These are phyloP conservation scores for Notodonta ziczac DNA, from an alignment of 2,888 invertebrate genomes.

Conservation along the genomic window DNA sequence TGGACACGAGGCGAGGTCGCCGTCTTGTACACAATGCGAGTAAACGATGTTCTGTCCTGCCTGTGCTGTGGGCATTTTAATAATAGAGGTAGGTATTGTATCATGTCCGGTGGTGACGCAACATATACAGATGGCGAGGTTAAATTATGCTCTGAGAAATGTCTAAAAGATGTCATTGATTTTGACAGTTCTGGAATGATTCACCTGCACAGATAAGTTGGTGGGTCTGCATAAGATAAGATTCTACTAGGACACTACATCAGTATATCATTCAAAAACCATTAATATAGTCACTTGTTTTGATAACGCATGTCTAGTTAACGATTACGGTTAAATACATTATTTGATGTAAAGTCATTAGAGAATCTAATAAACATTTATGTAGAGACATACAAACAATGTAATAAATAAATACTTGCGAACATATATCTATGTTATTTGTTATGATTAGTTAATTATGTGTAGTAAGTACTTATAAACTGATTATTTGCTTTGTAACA, in stretches of 20 bases:
- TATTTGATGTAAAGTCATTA: not conserved
- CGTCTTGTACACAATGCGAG: conserved; percentile 43
- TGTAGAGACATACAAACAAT: not conserved
- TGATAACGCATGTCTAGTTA: not conserved
- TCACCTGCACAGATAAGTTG: not conserved
- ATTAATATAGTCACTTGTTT: not conserved
- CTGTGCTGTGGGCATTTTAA: conserved; percentile 47
- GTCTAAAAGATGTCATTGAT: not conserved
- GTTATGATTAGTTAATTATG: not conserved
- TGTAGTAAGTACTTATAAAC: not conserved
- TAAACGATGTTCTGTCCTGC: conserved; percentile 45
- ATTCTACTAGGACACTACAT: not conserved
- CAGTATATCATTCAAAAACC: not conserved
- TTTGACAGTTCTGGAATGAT: no score
- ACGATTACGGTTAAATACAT: not conserved
- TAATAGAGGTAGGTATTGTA: conserved; percentile 51
- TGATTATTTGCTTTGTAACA: conserved; percentile 1
- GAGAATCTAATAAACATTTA: not conserved
- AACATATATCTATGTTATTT: not conserved
- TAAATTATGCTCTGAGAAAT: conserved; percentile 15
- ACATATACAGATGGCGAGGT: conserved; percentile 44
- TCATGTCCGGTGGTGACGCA: conserved; percentile 52
- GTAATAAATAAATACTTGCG: not conserved
- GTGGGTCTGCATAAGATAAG: not conserved
- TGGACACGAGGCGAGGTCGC: conserved; percentile 62